Conservation (phyloP, 2,113 vertebrate species). For the Misgurnus anguillicaudatus region DNA sequence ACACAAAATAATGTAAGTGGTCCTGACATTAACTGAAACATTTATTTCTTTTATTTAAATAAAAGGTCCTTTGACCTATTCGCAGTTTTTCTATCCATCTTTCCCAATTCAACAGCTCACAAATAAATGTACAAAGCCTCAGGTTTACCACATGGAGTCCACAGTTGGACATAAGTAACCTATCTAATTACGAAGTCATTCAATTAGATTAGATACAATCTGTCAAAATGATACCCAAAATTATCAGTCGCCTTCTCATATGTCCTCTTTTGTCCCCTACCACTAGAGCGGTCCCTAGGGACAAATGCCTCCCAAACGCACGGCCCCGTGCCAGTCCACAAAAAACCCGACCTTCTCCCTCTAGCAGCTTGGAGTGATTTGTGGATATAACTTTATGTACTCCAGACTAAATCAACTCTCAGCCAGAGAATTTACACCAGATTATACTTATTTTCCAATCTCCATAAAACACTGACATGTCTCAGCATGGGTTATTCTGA, state of each 20-base stretch:
- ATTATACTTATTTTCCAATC: neutral
- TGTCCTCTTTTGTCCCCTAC: neutral
- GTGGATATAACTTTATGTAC: neutral
- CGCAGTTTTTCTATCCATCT: neutral
- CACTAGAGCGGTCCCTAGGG: neutral
- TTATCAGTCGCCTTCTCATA: neutral
- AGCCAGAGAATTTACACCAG: neutral
- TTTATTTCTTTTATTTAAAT: neutral
- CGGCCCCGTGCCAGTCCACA: neutral
- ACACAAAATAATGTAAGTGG: neutral
- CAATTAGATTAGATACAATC: constrained; percentile 26
- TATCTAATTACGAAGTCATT: constrained; percentile 10
- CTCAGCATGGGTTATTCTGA: neutral
- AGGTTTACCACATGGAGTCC: neutral
- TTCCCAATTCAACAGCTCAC: neutral
- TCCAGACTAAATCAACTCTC: neutral
- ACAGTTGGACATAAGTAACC: neutral
- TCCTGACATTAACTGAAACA: neutral
- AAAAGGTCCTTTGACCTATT: neutral
- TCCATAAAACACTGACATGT: neutral
- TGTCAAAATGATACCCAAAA: constrained; percentile 27
- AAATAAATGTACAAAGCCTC: neutral
- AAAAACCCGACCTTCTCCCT: neutral
- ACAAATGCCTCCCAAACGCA: neutral
- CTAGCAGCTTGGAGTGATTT: neutral